phyloP scores from a whole-genome alignment of 2,113 vertebrate genomes.

The Megatriorchis doriae region DNA sequence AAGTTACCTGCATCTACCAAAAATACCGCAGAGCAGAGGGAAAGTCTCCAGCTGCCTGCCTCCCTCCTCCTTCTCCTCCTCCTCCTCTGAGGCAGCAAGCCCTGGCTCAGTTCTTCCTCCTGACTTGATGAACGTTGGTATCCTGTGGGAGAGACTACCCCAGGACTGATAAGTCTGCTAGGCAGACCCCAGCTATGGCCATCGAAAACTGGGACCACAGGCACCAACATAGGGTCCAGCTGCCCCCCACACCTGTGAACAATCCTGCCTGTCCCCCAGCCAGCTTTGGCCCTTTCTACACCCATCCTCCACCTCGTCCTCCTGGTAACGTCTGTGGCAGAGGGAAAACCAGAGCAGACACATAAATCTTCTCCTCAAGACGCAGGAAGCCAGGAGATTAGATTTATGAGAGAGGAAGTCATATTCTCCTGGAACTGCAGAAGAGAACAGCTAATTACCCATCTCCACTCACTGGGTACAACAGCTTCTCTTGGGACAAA shows the following conservation, averaged over 20 bases:
- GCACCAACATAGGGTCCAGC: accelerated
- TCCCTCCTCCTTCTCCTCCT: neutral
- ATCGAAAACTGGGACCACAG: neutral
- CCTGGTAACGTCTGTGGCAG: neutral
- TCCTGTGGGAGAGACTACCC: neutral
- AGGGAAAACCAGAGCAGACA: constrained; percentile 29
- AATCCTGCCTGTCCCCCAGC: neutral
- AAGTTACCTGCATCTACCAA: neutral
- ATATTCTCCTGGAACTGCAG: neutral
- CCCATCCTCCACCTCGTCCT: neutral
- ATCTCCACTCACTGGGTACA: neutral
- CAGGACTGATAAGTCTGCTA: too few species aligned
- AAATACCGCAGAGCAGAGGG: neutral
- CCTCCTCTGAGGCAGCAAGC: neutral
- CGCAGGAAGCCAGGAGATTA: neutral
- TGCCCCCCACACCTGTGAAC: neutral
- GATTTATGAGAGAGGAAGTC: constrained; percentile 48
- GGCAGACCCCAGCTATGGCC: neutral
- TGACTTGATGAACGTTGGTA: accelerated
- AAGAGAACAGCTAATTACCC: neutral
- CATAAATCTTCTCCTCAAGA: constrained; percentile 42
- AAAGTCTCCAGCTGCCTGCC: neutral
- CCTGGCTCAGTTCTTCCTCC: neutral
- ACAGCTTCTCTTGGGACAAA: neutral
- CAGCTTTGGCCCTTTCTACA: neutral